A percentile compares a stretch with the other conserved stretches of the same genome.
Conservation (phyloP, 2,797 vertebrate species). For the Sebastolobus alascanus region DNA sequence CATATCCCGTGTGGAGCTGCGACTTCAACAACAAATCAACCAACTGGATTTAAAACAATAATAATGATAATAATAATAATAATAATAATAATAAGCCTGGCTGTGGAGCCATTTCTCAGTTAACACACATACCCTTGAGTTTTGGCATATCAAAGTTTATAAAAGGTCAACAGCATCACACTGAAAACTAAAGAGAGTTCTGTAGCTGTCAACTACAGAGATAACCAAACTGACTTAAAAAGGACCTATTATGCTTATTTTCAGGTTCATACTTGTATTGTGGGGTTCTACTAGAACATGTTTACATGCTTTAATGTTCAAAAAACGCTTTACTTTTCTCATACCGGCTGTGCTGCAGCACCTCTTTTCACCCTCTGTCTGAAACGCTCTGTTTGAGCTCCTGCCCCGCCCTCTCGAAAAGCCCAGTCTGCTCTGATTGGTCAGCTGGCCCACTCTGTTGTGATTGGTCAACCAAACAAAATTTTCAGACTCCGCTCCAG, state of each 20-base stretch:
- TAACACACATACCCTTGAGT: conserved; percentile 37
- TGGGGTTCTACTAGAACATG: neutral
- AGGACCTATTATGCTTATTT: conserved; percentile 5
- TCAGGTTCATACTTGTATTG: too few species aligned
- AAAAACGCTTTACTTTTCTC: neutral
- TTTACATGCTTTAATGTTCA: neutral
- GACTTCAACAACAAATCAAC: conserved; percentile 34
- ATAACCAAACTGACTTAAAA: conserved; percentile 35
- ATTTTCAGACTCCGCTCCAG: accelerated
- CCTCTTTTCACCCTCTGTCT: neutral
- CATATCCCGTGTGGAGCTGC: conserved; percentile 8
- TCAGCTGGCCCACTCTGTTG: too few species aligned
- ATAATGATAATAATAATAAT: conserved; percentile 20
- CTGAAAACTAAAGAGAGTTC: conserved; percentile 39
- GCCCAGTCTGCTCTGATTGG: too few species aligned
- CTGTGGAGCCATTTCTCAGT: conserved; percentile 27
- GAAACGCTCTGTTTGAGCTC: too few species aligned
- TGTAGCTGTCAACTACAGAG: conserved; percentile 42
- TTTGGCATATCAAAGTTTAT: conserved; percentile 33
- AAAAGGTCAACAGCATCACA: conserved; percentile 54
- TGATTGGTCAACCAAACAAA: neutral
- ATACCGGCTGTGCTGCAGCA: neutral
- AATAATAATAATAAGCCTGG: conserved; percentile 21
- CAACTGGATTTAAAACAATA: conserved; percentile 33
- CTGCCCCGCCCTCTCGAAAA: too few species aligned